A percentile compares a stretch with the other conserved stretches of the same genome.
Conservation (phyloP, 2,888 invertebrate species). For the Magallana nippona region DNA sequence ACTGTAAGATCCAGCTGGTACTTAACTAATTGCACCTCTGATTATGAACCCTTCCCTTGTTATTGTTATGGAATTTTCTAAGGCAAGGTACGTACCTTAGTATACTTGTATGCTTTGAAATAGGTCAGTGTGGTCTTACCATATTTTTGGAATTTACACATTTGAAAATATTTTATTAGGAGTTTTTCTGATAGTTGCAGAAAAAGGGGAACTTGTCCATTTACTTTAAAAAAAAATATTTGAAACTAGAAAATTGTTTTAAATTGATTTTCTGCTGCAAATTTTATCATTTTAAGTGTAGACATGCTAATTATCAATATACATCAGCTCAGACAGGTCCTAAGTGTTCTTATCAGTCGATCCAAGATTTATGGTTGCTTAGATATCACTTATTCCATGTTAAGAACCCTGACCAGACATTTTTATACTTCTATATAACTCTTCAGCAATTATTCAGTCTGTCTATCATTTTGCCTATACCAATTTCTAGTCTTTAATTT, state of each 20-base stretch:
- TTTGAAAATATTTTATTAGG: too few species aligned
- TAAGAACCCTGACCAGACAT: not conserved
- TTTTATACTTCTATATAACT: not conserved
- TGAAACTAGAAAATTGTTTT: too few species aligned
- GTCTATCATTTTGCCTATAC: not conserved
- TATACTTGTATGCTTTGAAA: not conserved
- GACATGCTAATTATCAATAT: not conserved
- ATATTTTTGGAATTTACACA: too few species aligned
- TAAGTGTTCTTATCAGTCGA: not conserved
- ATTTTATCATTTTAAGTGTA: not conserved
- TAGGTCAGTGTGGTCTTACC: not conserved
- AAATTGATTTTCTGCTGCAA: not conserved
- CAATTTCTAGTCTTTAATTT: not conserved
- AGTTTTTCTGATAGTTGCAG: too few species aligned
- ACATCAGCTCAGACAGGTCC: not conserved
- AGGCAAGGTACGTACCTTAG: slow-evolving; percentile 16
- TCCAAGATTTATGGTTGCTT: not conserved
- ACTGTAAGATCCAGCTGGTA: not conserved
- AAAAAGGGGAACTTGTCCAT: too few species aligned
- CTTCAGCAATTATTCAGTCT: not conserved
- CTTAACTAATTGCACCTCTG: not conserved
- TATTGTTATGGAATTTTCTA: slow-evolving; percentile 13
- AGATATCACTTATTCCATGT: not conserved
- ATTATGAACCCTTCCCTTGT: not conserved
- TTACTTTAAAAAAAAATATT: too few species aligned